Evolutionary conservation across 2,888 invertebrate species (phyloP), one percentile per base, ranked within the genome.

Genomic region (Metopia argyrocephala): DNA sequence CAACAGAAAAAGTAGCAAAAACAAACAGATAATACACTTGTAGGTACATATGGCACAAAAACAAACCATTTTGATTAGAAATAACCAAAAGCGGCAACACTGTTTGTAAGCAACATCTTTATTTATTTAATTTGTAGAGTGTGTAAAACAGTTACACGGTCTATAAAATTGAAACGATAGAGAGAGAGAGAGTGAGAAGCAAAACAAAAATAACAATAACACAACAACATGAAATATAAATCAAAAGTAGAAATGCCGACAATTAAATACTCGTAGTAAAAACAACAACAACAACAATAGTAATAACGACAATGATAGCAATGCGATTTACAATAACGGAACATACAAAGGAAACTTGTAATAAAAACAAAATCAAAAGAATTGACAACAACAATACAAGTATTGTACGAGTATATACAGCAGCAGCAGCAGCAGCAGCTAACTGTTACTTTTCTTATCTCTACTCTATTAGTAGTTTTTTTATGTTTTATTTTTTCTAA

Each of bases 221-320:
- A 56, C 28, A 18, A 61, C 50, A 52, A 65, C 48, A 75, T 25
- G 15, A 69, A 69, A 56, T 74, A 76, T 70, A 80, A 76, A 76
- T 76, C 80, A 76, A 80, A 80, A 75, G 68, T 50, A 71, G 71
- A 75, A 71, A 70, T 76, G 66, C 79, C 79, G 76, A 70, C 75
- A 15, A 1, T 78, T 69, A 69, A 79, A 82, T 68, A 69, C 64
- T 57, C 52, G 38, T n/a, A 76, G 64, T 31, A 62, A 45, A 54
- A 18, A 38, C 18, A 73, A 56, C 48, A 65, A 52, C 23, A 76
- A 45, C 66, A 28, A 12, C 31, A 31, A 31, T 12, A 31, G n/a
- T n/a, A n/a, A 27, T 21, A 23, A 54, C 18, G 66, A 56, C 56
- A 69, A 76, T 54, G 69, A 73, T 23, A 59, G 27, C 18, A 38